A percentile compares a stretch with the other conserved stretches of the same genome.
Evolutionary conservation across 2,113 vertebrate genomes (phyloP).

Genomic region (Peromyscus polionotus): DNA sequence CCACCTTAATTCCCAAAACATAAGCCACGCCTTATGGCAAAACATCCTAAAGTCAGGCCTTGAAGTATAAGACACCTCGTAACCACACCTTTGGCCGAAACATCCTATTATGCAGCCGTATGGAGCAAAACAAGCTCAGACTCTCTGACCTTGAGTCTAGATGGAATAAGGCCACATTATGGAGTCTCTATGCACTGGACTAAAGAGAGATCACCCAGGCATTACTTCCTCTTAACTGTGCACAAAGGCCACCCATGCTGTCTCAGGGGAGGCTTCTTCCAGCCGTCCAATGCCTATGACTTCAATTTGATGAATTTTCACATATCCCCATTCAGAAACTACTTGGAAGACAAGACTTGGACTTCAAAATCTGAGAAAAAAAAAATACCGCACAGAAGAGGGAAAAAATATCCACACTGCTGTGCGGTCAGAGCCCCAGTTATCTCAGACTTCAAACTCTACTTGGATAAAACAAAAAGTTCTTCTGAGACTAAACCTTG

Average conservation of each 20-base stretch:
- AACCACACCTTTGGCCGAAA: too few relatives aligned
- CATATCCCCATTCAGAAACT: background rate
- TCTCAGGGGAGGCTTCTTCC: background rate
- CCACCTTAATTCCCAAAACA: too few relatives aligned
- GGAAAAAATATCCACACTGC: background rate
- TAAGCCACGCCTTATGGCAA: too few relatives aligned
- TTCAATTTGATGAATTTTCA: slow-evolving; percentile 1
- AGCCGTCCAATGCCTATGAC: background rate
- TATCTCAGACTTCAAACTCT: background rate
- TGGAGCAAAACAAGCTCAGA: too few relatives aligned
- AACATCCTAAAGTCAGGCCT: too few relatives aligned
- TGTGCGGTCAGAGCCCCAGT: background rate
- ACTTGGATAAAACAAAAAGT: background rate
- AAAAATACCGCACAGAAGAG: background rate
- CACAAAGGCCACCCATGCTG: background rate
- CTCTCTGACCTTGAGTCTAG: too few relatives aligned
- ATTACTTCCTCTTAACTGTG: background rate
- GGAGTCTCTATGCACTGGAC: background rate
- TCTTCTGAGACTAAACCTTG: background rate
- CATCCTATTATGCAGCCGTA: too few relatives aligned
- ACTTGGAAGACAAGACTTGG: background rate
- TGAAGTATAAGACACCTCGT: too few relatives aligned
- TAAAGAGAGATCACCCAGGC: background rate
- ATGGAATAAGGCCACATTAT: too few relatives aligned
- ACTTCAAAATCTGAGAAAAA: background rate